These are phyloP conservation scores for Theocolax elegans DNA, from an alignment of 1,140 invertebrate species.

Conservation along the genomic window DNA sequence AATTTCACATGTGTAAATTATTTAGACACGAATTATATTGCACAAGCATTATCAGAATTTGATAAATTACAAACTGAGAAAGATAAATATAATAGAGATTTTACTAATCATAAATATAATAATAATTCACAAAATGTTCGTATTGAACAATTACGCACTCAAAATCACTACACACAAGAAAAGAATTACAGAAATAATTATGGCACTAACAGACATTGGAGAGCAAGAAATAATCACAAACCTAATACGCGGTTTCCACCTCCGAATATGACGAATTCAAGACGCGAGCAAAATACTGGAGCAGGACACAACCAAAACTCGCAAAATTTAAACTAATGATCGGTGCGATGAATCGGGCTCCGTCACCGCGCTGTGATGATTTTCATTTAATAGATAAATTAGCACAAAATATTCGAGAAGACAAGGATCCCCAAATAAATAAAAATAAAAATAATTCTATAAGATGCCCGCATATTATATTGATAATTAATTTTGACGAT, in stretches of 20 bases:
- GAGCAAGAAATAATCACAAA: background rate
- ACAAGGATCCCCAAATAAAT: background rate
- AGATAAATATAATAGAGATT: too few relatives aligned
- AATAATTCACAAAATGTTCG: too few relatives aligned
- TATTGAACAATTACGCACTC: too few relatives aligned
- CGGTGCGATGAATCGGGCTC: slow-evolving; percentile 29
- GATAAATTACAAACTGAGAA: slow-evolving; percentile 2
- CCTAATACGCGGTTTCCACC: background rate
- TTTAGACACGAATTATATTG: background rate
- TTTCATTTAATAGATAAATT: slow-evolving; percentile 31
- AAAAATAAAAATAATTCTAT: background rate
- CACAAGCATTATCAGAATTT: slow-evolving; percentile 22
- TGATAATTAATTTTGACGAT: background rate
- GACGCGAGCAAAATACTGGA: background rate
- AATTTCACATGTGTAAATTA: slow-evolving; percentile 24
- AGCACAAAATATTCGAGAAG: background rate
- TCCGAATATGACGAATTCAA: background rate
- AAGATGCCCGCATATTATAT: background rate
- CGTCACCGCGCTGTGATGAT: background rate
- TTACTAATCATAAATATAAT: too few relatives aligned
- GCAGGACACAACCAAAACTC: background rate
- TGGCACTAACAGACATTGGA: background rate
- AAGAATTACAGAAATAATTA: too few relatives aligned
- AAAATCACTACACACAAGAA: too few relatives aligned
- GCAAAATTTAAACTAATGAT: slow-evolving; percentile 35